Base-by-base conservation (phyloP, 2,797 vertebrate species). In the Mormyrops attenuatus region DNA sequence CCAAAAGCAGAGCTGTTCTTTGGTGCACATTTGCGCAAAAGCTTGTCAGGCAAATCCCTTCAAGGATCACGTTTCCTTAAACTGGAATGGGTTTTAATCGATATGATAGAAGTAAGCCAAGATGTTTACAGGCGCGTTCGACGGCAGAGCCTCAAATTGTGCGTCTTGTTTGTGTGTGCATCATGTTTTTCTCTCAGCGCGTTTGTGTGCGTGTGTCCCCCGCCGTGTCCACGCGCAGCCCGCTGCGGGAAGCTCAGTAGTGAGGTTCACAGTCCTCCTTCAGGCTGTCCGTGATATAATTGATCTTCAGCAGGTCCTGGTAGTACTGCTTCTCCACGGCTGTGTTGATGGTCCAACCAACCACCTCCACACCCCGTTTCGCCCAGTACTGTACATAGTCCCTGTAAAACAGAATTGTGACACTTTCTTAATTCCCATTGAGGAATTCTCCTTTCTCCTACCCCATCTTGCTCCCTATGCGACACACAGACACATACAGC, bases 251-350 rank as follows among this genome's bases (percentile, higher is more conserved):
- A 38, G 69, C 73, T 77, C 85, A 96, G 91, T 94, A 95, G 2
- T 95, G 95, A 57, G 97, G 94, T 55, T 94, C 93, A 60, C 97
- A 97, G 94, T 98, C 97, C 89, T 97, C 97, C 90, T 97, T 52
- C 93, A 97, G 88, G 92, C 97, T 97, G 95, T 98, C 97, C 0
- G 97, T 99, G 92, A 97, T 95, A 93, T 97, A 98, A 92, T 92
- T 96, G 92, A 95, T 96, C 87, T 95, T 94, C 85, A 98, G 96
- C 90, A 96, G 57, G 0, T 92, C 95, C 89, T 96, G 96, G 0
- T 96, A 97, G 92, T 96, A 96, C 60, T 15, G 94, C 87, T 97
- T 97, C 91, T 97, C 96, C 15, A 94, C 93, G 88, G 96, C 93
- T 0, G 93, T 95, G 90, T 97, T 97, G 88, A 97, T 93, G 11